Evolutionary conservation across 2,888 invertebrate genomes (phyloP).

Genomic region (Automeris io): DNA sequence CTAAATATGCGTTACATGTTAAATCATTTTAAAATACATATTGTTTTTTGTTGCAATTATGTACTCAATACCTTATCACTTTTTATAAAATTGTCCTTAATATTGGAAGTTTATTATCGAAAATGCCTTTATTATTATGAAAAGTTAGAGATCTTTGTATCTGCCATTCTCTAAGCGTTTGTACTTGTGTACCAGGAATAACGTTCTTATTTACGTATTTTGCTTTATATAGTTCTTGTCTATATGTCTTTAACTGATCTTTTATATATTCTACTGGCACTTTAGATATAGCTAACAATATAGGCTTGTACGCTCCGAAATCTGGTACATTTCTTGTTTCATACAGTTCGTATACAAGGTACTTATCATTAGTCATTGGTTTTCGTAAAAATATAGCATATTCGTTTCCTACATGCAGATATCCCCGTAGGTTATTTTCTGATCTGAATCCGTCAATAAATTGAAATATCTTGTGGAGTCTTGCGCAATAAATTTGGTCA

Average conservation of each 20-base stretch:
- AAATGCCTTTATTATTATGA: slow-evolving; percentile 17
- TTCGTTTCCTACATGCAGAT: slow-evolving; percentile 54
- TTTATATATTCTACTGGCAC: slow-evolving; percentile 53
- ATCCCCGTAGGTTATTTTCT: slow-evolving; percentile 45
- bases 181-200: slow-evolving; percentile 55
- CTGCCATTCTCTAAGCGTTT: slow-evolving; percentile 61
- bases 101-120: slow-evolving; percentile 30
- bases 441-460: slow-evolving; percentile 53
- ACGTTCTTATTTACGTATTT: slow-evolving; percentile 46
- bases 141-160: slow-evolving; percentile 40
- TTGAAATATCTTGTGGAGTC: slow-evolving; percentile 57
- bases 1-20: too few relatives aligned
- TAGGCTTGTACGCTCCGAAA: slow-evolving; percentile 34
- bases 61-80: too few relatives aligned
- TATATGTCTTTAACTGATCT: slow-evolving; percentile 45
- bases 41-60: too few relatives aligned
- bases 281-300: slow-evolving; percentile 49
- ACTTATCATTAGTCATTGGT: slow-evolving; percentile 50
- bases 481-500: slow-evolving; percentile 23
- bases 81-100: slow-evolving; percentile 32
- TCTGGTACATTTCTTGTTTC: slow-evolving; percentile 47
- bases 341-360: slow-evolving; percentile 53
- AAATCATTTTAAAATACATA: too few relatives aligned
- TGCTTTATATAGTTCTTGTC: slow-evolving; percentile 43
- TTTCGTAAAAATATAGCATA: slow-evolving; percentile 49